phyloP scores from a whole-genome alignment of 2,888 invertebrate species.

The Dione juno region DNA sequence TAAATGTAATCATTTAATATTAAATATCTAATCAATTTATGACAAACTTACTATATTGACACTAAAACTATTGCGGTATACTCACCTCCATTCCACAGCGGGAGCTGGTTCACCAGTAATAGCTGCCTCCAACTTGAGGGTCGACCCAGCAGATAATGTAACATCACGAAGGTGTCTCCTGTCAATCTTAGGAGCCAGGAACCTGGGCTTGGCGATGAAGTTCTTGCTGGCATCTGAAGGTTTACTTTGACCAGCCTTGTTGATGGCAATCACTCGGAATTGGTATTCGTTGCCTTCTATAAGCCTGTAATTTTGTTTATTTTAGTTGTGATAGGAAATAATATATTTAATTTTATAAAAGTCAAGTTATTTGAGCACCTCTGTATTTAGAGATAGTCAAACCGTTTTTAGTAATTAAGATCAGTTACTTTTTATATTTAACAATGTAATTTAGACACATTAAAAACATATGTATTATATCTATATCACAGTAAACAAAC shows the following conservation, averaged over 20 bases:
- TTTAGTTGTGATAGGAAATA: not conserved
- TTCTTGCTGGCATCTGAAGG: slow-evolving; percentile 94
- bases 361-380: too few relatives aligned
- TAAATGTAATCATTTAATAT: too few relatives aligned
- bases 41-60: too few relatives aligned
- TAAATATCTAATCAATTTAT: too few relatives aligned
- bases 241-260: slow-evolving; percentile 96
- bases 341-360: too few relatives aligned
- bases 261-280: slow-evolving; percentile 97
- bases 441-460: too few relatives aligned
- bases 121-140: slow-evolving; percentile 96
- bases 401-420: too few relatives aligned
- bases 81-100: slow-evolving; percentile 92
- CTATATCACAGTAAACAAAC: too few relatives aligned
- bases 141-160: slow-evolving; percentile 95
- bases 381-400: too few relatives aligned
- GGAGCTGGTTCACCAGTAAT: slow-evolving; percentile 98
- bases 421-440: too few relatives aligned
- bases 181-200: slow-evolving; percentile 97
- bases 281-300: slow-evolving; percentile 98
- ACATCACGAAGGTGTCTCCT: slow-evolving; percentile 95
- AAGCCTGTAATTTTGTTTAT: slow-evolving; percentile 69
- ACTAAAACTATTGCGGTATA: not conserved
- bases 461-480: too few relatives aligned
- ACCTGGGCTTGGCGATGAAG: slow-evolving; percentile 93